Percentiles rank a stretch among this genome's conserved stretches.
Conservation (phyloP, 1,140 invertebrate species). For the Rhopalosiphum padi region DNA sequence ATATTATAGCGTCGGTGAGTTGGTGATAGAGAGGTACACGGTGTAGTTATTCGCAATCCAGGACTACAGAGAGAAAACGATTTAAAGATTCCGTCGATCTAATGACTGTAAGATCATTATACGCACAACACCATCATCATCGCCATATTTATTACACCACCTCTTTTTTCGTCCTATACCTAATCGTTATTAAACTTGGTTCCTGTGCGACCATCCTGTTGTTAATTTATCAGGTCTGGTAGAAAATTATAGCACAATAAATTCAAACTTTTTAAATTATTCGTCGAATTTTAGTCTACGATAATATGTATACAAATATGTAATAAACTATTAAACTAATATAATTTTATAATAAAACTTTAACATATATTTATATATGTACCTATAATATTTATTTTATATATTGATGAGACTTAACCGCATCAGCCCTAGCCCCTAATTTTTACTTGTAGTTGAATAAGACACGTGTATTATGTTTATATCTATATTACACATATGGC, state of each 20-base stretch:
- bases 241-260: neutral
- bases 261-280: neutral
- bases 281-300: neutral
- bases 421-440: neutral
- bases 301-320: too few species aligned
- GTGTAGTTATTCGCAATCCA: neutral
- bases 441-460: neutral
- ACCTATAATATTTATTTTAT: too few species aligned
- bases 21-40: too few species aligned
- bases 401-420: neutral
- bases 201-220: neutral
- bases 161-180: neutral
- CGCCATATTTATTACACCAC: slow-evolving; percentile 11
- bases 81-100: neutral
- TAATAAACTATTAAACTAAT: too few species aligned
- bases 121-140: neutral
- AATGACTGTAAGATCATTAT: neutral
- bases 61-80: neutral
- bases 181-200: neutral
- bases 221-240: neutral
- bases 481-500: neutral
- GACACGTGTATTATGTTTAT: neutral
- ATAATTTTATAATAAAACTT: too few species aligned
- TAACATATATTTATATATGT: too few species aligned
- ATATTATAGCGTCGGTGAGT: too few species aligned